Percentiles rank a stretch among this genome's conserved stretches.
These are phyloP conservation scores for Dasysyrphus tricinctus DNA, from an alignment of 2,888 invertebrate genomes.

Conservation along the genomic window DNA sequence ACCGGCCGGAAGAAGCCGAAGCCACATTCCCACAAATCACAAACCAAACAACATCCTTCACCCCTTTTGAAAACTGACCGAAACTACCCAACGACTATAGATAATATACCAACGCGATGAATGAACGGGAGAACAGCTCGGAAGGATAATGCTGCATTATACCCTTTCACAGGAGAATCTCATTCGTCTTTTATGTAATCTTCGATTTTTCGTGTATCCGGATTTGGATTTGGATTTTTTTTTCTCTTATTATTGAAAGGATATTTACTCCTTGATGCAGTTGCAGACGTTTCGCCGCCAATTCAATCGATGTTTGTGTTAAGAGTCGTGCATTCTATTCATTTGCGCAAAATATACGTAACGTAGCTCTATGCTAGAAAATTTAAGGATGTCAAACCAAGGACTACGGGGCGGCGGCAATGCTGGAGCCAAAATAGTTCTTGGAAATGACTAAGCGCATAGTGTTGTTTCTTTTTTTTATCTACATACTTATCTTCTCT, in stretches of 20 bases:
- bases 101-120: not conserved
- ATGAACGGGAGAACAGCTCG: not conserved
- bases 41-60: constrained; percentile 3
- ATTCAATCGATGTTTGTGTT: constrained; percentile 61
- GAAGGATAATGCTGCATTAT: constrained; percentile 13
- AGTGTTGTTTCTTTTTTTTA: not conserved
- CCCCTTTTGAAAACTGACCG: not conserved
- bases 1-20: constrained; percentile 15
- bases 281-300: constrained; percentile 44
- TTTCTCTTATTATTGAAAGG: not conserved
- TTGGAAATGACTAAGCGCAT: constrained; percentile 5
- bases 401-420: too few relatives aligned
- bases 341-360: constrained; percentile 32
- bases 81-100: not conserved
- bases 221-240: constrained; percentile 44
- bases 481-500: not conserved
- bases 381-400: constrained; percentile 17
- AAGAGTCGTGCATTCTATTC: constrained; percentile 42
- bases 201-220: constrained; percentile 57
- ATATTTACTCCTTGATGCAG: constrained; percentile 16
- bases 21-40: constrained; percentile 29
- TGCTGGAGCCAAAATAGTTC: constrained; percentile 11
- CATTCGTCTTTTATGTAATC: constrained; percentile 50
- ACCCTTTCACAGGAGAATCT: constrained; percentile 24
- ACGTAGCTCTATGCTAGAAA: not conserved